A percentile compares a stretch with the other conserved stretches of the same genome.
Evolutionary conservation across 2,888 invertebrate species (phyloP).

Genomic region (Diarsia dahlii): DNA sequence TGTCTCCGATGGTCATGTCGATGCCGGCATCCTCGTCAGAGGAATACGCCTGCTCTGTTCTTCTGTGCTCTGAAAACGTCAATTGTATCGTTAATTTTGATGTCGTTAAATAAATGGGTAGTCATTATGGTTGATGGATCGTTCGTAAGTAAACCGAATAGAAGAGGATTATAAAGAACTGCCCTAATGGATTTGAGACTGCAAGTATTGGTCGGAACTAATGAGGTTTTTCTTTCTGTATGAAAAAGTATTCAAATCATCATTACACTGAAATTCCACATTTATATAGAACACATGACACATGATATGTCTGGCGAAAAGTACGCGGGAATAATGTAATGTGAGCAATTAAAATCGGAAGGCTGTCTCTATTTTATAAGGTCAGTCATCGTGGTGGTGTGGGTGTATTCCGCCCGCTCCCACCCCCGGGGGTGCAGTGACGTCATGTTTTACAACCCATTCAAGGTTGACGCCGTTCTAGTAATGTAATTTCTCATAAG

Average conservation of each 20-base stretch:
- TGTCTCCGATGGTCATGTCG: constrained; percentile 92
- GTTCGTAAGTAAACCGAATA: not conserved
- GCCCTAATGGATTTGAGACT: too few species aligned
- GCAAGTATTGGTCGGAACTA: not conserved
- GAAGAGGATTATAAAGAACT: too few species aligned
- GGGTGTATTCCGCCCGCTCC: not conserved
- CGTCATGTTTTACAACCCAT: constrained; percentile 34
- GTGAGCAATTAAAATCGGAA: not conserved
- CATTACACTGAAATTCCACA: not conserved
- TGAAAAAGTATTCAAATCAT: not conserved
- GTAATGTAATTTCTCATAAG: constrained; percentile 18
- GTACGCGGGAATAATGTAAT: not conserved
- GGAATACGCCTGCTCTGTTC: constrained; percentile 91
- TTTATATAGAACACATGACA: not conserved
- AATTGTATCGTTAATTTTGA: constrained; percentile 25
- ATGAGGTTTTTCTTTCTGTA: not conserved
- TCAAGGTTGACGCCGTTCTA: constrained; percentile 26
- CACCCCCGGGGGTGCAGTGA: not conserved
- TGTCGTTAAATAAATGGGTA: not conserved
- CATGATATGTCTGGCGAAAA: not conserved
- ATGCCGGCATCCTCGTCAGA: constrained; percentile 94
- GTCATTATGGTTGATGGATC: not conserved
- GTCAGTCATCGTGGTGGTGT: not conserved
- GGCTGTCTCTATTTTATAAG: not conserved
- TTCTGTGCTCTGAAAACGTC: constrained; percentile 84